Base-by-base conservation (phyloP, 2,888 invertebrate species). In the Phalera bucephala region DNA sequence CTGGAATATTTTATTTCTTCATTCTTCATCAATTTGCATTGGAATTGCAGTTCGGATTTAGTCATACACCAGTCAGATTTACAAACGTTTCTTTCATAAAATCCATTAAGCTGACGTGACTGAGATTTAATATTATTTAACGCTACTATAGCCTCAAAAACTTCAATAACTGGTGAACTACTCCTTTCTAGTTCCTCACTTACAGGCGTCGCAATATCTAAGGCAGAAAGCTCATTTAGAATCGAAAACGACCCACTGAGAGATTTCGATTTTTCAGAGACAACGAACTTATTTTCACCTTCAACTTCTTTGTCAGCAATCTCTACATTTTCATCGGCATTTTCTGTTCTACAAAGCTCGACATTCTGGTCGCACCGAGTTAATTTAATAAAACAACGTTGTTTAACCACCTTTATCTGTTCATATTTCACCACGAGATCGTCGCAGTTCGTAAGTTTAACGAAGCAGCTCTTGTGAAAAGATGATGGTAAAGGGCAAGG, bases 91-190 rank as follows among this genome's bases (percentile, higher is more conserved):
- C n/a, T 29, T 11, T 33, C 27, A 15, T 11, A 2, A 4, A 12
- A 33, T 5, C 23, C 2, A n/a, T 7, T 15, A 8, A 11, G 10
- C 31, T 43, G 13, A 27, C 19, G 6, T 12, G 29, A 8, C 15
- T 28, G 22, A 11, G 3, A 26, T 8, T 34, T 11, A 14, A 26
- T 23, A 40, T 35, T 37, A 9, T 50, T 25, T 7, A 64, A 31
- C 22, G 52, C 39, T 13, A 49, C 65, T 33, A 80, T 63, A 2
- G 53, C 40, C 17, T 79, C 74, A 45, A 58, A 72, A 14, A 62
- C 55, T 37, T 70, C 66, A 52, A 80, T 75, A 1, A 80, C 77
- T 7, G 81, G 80, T 8, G 80, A 80, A 43, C 44, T 70, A 38
- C 51, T 62, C 21, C 37, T 33, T 2, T 10, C 36, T 27, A 13